Conservation (phyloP, 37 sponge, comb jelly and placozoan species). For the Halisarca cf. caerulea region DNA sequence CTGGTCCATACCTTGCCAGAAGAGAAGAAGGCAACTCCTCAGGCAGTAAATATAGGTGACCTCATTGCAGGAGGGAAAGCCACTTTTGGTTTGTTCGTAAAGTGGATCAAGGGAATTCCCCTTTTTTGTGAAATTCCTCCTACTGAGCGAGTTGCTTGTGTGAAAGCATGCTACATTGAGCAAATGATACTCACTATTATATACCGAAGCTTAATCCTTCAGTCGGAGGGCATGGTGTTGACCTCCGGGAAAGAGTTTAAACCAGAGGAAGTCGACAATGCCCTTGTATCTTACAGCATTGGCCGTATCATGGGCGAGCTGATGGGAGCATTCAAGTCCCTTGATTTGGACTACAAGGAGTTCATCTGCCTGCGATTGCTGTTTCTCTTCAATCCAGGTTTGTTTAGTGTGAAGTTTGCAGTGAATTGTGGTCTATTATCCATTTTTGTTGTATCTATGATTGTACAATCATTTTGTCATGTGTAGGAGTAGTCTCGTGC, state of each 20-base stretch:
- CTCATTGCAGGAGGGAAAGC: neutral
- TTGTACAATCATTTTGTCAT: too few relatives aligned
- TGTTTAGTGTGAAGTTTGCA: slow-evolving; percentile 3
- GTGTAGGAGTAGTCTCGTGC: too few relatives aligned
- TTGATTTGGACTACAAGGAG: slow-evolving; percentile 88
- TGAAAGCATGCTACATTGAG: slow-evolving; percentile 84
- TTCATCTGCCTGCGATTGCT: slow-evolving; percentile 86
- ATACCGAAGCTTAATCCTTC: slow-evolving; percentile 13
- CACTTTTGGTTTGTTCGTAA: slow-evolving; percentile 56
- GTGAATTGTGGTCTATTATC: too few relatives aligned
- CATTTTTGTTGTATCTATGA: too few relatives aligned
- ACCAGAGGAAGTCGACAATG: neutral
- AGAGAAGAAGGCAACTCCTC: neutral
- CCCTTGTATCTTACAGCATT: neutral
- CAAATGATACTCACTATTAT: slow-evolving; percentile 52
- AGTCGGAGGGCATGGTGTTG: neutral
- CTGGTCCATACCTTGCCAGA: neutral
- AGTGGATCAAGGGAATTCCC: slow-evolving; percentile 90
- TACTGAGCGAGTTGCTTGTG: slow-evolving; percentile 83
- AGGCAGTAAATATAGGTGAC: neutral
- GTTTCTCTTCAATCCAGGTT: slow-evolving; percentile 90
- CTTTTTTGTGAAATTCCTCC: slow-evolving; percentile 69
- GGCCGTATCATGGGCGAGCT: slow-evolving; percentile 24
- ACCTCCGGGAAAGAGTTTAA: neutral
- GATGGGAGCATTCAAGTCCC: slow-evolving; percentile 30